A percentile compares a stretch with the other conserved stretches of the same genome.
Evolutionary conservation across 2,797 vertebrate genomes (phyloP).

Genomic region (Phataginus tetradactyla): DNA sequence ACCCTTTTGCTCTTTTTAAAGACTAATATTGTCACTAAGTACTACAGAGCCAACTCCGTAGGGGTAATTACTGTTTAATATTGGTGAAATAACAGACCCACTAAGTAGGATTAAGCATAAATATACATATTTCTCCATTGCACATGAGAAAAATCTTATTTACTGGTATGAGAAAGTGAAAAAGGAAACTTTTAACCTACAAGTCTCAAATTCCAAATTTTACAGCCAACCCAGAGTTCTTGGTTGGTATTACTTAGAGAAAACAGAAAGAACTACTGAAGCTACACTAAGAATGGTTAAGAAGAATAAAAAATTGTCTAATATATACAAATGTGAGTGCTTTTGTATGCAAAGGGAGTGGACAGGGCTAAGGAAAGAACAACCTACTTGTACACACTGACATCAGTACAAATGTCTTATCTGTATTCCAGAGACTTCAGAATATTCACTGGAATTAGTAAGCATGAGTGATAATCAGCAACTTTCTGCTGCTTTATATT

Average conservation of each 20-base stretch:
- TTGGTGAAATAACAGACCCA: neutral
- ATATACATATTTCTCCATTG: neutral
- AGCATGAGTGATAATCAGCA: slow-evolving; percentile 46
- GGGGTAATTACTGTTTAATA: neutral
- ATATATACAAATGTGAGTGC: neutral
- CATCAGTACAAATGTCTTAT: neutral
- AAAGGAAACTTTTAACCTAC: neutral
- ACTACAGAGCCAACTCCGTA: neutral
- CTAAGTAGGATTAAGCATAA: neutral
- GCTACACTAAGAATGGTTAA: neutral
- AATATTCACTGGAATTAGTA: slow-evolving; percentile 50
- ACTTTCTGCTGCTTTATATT: slow-evolving; percentile 42
- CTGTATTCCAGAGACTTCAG: slow-evolving; percentile 38
- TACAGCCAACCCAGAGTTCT: neutral
- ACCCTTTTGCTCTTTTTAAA: neutral
- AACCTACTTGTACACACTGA: neutral
- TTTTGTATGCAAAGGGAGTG: neutral
- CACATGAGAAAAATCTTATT: neutral
- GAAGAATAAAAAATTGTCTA: neutral
- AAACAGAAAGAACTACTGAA: neutral
- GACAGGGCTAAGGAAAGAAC: neutral
- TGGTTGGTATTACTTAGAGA: neutral
- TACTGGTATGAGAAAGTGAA: neutral
- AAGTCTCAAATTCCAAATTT: neutral
- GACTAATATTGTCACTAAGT: neutral